Percentiles rank a stretch among this genome's conserved stretches.
Conservation (phyloP, 2,113 vertebrate genomes). For the Chrysochloris asiatica region DNA sequence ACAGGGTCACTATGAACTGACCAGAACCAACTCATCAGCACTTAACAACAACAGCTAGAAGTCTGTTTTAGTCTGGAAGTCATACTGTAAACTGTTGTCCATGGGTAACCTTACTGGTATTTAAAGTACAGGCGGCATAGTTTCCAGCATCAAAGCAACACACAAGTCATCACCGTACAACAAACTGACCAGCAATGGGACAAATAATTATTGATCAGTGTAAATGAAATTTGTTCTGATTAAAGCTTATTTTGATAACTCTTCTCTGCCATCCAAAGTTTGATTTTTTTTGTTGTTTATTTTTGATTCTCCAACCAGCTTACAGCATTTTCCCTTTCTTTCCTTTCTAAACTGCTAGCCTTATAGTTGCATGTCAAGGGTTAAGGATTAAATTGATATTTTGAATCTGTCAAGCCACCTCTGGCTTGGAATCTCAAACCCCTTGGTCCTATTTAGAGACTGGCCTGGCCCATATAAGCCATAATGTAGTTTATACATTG, state of each 20-base stretch:
- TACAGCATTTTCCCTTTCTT: not conserved
- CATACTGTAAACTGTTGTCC: too few relatives aligned
- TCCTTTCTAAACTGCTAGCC: not conserved
- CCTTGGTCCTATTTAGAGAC: slow-evolving; percentile 60
- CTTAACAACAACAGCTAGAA: too few relatives aligned
- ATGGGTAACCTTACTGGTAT: too few relatives aligned
- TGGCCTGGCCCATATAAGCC: slow-evolving; percentile 66
- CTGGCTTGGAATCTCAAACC: not conserved
- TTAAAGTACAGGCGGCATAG: too few relatives aligned
- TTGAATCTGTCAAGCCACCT: slow-evolving; percentile 46
- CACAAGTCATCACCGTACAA: too few relatives aligned
- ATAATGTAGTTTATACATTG: slow-evolving; percentile 71
- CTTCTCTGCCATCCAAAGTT: not conserved
- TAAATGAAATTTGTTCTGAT: not conserved
- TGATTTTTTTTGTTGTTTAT: not conserved
- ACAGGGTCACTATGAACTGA: too few relatives aligned
- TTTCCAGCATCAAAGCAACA: too few relatives aligned
- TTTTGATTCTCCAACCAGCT: not conserved
- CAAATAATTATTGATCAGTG: not conserved
- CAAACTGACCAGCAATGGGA: too few relatives aligned
- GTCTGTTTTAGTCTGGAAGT: too few relatives aligned
- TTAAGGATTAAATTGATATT: slow-evolving; percentile 64
- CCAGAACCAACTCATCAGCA: too few relatives aligned
- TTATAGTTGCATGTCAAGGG: not conserved
- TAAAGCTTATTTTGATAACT: slow-evolving; percentile 34